phyloP scores from a whole-genome alignment of 2,888 invertebrate species.

The Stegana nigrithorax region DNA sequence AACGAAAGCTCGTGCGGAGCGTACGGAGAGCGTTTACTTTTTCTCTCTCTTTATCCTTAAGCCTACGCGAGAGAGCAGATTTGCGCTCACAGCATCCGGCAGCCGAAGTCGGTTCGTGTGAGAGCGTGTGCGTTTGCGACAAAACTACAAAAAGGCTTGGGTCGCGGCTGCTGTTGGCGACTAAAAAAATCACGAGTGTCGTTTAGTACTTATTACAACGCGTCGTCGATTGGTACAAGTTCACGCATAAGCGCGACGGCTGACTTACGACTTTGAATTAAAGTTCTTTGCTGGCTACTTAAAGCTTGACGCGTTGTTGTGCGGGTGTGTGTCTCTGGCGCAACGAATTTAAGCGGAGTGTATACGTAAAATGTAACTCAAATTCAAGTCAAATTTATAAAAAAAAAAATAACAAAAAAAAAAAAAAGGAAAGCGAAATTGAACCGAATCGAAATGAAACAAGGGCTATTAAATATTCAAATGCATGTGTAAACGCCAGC shows the following conservation, averaged over 20 bases:
- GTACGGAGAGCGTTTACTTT: too few relatives aligned
- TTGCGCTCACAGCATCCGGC: slow-evolving; percentile 36
- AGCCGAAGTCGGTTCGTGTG: not conserved
- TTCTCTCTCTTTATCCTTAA: too few relatives aligned
- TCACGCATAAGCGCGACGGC: slow-evolving; percentile 41
- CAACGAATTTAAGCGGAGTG: too few relatives aligned
- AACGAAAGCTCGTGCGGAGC: slow-evolving; percentile 6
- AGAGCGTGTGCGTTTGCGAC: not conserved
- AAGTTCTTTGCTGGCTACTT: too few relatives aligned
- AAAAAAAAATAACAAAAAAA: too few relatives aligned
- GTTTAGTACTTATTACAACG: slow-evolving; percentile 69
- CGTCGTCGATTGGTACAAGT: slow-evolving; percentile 65
- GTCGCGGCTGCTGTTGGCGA: slow-evolving; percentile 30
- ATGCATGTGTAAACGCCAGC: too few relatives aligned
- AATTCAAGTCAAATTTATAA: too few relatives aligned
- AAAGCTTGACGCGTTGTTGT: slow-evolving; percentile 6
- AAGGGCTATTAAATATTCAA: too few relatives aligned
- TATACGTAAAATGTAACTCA: too few relatives aligned
- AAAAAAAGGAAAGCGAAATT: too few relatives aligned
- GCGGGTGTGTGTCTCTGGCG: not conserved
- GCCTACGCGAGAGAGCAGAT: slow-evolving; percentile 26
- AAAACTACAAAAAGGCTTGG: slow-evolving; percentile 17
- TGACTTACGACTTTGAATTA: too few relatives aligned
- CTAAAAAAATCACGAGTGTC: slow-evolving; percentile 41
- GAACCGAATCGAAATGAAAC: too few relatives aligned